Evolutionary conservation across 1,140 invertebrate genomes (phyloP), one percentile per base, ranked within the genome.

Genomic region (Pomacea maculata): DNA sequence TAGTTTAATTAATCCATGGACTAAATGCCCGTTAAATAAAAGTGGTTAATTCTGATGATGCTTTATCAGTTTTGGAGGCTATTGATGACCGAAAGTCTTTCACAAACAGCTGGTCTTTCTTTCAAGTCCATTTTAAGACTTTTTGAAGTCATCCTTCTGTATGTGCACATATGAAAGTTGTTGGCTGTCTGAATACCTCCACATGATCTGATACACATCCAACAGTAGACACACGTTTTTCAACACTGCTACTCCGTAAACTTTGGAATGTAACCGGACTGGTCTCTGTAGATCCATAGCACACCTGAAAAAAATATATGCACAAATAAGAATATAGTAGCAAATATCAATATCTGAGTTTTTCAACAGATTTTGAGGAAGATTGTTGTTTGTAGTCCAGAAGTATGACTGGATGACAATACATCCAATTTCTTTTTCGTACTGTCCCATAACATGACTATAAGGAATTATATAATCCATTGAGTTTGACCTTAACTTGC

Each of bases 221-320:
- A 25, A 99, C 95, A 0, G 95, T 96, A 21, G 94, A 93, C 0
- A 95, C 93, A 1, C 94, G 92, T 54, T 94, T 91, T 14, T 95
- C 93, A 6, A 93, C 88, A n/a, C 92, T 88, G 83, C 98, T 96
- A 15, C 93, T 92, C 82, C 87, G 86, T 54, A 86, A 88, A 45
- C 87, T 89, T 87, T 95, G 94, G 87, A 96, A 96, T 54, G 93
- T 92, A 1, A 95, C 93, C 0, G 95, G 96, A 70, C 96, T 96
- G 0, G 94, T 94, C 92, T 99, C 97, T 1, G 97, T 97, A 85
- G 97, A 92, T 0, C 97, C 97, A 87, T 97, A 99, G 54, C 96
- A 93, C 73, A 94, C 94, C 95, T 97, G 89, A 12, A 17, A 72
- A 29, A 70, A n/a, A 34, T 7, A 34, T 71, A n/a, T 71, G n/a